These are phyloP conservation scores for Lepus townsendii DNA, from an alignment of 2,797 vertebrate species.

Conservation along the genomic window DNA sequence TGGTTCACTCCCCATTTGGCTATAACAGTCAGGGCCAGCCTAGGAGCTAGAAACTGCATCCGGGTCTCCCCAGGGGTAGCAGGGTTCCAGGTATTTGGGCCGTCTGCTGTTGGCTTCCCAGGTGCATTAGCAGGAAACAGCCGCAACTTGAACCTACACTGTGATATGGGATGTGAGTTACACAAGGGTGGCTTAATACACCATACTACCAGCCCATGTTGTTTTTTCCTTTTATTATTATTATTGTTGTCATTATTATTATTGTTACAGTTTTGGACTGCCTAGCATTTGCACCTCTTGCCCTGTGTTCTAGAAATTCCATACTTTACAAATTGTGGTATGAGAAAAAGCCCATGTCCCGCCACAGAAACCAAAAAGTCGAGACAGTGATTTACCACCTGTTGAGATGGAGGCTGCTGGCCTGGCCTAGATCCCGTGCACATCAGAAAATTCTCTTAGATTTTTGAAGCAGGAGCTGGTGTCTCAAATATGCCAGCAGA, in stretches of 20 bases:
- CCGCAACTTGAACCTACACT: too few relatives aligned
- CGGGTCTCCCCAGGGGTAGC: too few relatives aligned
- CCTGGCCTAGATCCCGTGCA: background rate
- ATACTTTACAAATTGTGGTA: background rate
- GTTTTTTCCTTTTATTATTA: background rate
- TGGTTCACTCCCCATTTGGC: too few relatives aligned
- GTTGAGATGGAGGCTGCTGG: background rate
- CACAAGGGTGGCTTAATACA: too few relatives aligned
- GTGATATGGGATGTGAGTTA: too few relatives aligned
- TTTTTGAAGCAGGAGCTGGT: background rate
- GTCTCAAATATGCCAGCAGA: background rate
- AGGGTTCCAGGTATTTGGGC: too few relatives aligned
- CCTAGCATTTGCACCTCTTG: background rate
- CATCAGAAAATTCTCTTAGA: background rate
- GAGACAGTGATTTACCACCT: background rate
- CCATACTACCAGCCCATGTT: too few relatives aligned
- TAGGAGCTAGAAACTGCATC: too few relatives aligned
- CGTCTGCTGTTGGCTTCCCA: too few relatives aligned
- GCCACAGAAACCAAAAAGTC: background rate
- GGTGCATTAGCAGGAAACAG: too few relatives aligned
- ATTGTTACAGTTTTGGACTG: background rate
- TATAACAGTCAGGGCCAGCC: too few relatives aligned
- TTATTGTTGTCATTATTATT: background rate
- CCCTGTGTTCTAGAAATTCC: background rate
- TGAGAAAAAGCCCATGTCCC: background rate